Percentiles rank a stretch among this genome's conserved stretches.
Conservation (phyloP, 2,888 invertebrate genomes). For the Meteorus cinctellus region DNA sequence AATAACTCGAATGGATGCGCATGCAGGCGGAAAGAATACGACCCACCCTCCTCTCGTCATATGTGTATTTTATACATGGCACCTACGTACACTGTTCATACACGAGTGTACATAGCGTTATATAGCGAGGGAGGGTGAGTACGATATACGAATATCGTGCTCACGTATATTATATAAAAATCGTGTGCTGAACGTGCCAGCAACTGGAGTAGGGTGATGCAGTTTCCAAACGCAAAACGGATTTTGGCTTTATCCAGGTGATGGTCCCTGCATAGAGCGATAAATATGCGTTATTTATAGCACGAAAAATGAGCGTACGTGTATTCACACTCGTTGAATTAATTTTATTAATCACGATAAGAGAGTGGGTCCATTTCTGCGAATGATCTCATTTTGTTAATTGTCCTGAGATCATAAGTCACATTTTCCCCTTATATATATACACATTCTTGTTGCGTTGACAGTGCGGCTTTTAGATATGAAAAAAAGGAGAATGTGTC, state of each 20-base stretch:
- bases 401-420: conserved; percentile 34
- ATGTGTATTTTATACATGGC: background rate
- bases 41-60: conserved; percentile 43
- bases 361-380: conserved; percentile 12
- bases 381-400: conserved; percentile 40
- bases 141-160: conserved; percentile 18
- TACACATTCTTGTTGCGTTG: background rate
- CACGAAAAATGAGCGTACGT: background rate
- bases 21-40: conserved; percentile 68
- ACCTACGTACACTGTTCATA: conserved; percentile 2
- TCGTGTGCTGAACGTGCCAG: background rate
- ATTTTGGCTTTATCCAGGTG: conserved; percentile 28
- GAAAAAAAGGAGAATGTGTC: conserved; percentile 15
- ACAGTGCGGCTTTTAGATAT: background rate
- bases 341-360: conserved; percentile 21
- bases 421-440: conserved; percentile 4
- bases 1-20: conserved; percentile 70
- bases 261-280: background rate
- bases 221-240: background rate
- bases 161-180: conserved; percentile 5
- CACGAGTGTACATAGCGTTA: background rate
- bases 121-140: background rate
- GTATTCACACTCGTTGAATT: conserved; percentile 7
- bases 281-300: conserved; percentile 7
- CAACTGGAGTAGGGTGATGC: background rate